Evolutionary conservation across 2,113 vertebrate genomes (phyloP), one percentile per base, ranked within the genome.

Genomic region (Macrotus californicus): DNA sequence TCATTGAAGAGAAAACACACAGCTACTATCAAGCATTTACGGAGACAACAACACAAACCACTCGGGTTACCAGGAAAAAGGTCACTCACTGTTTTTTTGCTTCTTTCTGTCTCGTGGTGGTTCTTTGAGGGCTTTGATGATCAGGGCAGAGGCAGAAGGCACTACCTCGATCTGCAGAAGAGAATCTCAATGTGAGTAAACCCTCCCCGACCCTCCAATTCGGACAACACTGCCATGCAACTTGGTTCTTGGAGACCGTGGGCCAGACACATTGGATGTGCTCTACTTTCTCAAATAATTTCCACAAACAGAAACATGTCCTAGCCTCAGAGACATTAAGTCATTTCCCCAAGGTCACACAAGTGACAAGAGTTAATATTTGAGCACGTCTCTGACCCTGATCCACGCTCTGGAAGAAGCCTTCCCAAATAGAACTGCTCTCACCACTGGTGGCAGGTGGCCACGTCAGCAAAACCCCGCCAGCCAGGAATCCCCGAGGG

Each of bases 51-150:
- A 43, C 19, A 19, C 1, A 22, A 41, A 59, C 52, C 46, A 69
- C 43, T 34, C 39, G 7, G 5, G 11, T 7, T 6, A 88, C 13
- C 21, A 41, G 3, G 31, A 6, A 56, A 18, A 31, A 0, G 3
- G 36, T 0, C 9, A 99, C 99, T 99, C 93, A 99, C 99, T 99
- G 98, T 99, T 99, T 97, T 99, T 99, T 97, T 99, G 99, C 98
- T 99, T 99, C 98, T 99, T 99, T 95, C 99, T 98, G 98, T 99
- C 99, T 77, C 99, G 99, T n/a, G 99, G 99, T 0, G 99, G 99
- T 98, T 99, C 99, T 97, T 99, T 99, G 97, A 99, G 98, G 46
- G 99, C 99, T 97, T 99, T 99, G 98, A 99, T 99, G 96, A 99
- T 99, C 97, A 99, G 98, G 48, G 99, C 99, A 0, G 99, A 99